Evolutionary conservation across 53 echinoderm and acorn worm species (phyloP).

Genomic region (Astropecten irregularis): DNA sequence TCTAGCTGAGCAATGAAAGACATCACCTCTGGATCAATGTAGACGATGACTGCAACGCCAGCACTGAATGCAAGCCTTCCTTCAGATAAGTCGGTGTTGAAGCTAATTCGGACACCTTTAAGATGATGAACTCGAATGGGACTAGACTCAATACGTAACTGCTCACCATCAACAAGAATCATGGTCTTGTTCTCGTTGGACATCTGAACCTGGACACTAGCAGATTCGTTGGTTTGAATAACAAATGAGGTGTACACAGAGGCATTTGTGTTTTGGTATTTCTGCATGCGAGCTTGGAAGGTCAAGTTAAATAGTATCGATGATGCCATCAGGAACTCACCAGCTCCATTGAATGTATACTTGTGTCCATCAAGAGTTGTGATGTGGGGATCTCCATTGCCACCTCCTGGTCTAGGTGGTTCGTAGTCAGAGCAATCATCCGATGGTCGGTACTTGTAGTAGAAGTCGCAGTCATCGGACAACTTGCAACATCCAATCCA

Average conservation of each 20-base stretch:
- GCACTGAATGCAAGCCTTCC: not conserved
- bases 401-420: slow-evolving; percentile 40
- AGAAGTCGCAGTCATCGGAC: slow-evolving; percentile 25
- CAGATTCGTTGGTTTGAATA: slow-evolving; percentile 41
- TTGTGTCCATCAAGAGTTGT: slow-evolving; percentile 49
- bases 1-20: slow-evolving; percentile 60
- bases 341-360: slow-evolving; percentile 64
- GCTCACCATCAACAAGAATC: slow-evolving; percentile 36
- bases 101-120: slow-evolving; percentile 15
- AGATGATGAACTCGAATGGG: slow-evolving; percentile 5
- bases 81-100: slow-evolving; percentile 36
- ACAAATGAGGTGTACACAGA: slow-evolving; percentile 5
- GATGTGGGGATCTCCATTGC: slow-evolving; percentile 63
- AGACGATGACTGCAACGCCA: not conserved
- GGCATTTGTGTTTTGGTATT: slow-evolving; percentile 29
- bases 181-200: slow-evolving; percentile 22
- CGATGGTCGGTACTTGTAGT: slow-evolving; percentile 55
- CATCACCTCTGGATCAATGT: slow-evolving; percentile 49
- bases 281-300: slow-evolving; percentile 63
- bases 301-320: slow-evolving; percentile 13
- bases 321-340: slow-evolving; percentile 51
- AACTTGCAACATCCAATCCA: slow-evolving; percentile 62
- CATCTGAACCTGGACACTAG: slow-evolving; percentile 50
- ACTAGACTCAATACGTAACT: not conserved
- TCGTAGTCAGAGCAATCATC: slow-evolving; percentile 57